Conservation (phyloP, 2,797 vertebrate species). For the Masticophis lateralis region DNA sequence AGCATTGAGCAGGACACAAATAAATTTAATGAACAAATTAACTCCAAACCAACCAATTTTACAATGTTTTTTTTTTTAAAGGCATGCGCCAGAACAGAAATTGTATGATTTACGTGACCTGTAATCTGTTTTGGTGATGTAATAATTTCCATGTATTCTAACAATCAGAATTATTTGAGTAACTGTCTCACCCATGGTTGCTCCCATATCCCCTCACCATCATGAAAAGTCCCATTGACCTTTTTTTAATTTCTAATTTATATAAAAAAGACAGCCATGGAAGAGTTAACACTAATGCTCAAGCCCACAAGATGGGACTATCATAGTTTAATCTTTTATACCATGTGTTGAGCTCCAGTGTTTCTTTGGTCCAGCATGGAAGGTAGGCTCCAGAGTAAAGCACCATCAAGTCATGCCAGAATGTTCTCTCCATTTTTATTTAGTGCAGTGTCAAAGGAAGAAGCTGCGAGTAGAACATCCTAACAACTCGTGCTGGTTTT, state of each 20-base stretch:
- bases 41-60: constrained; percentile 24
- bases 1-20: constrained; percentile 31
- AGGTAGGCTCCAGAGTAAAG: background rate
- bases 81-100: background rate
- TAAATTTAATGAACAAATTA: constrained; percentile 37
- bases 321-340: background rate
- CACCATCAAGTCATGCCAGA: background rate
- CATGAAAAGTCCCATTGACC: background rate
- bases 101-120: constrained; percentile 27
- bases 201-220: background rate
- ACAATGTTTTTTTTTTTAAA: background rate
- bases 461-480: background rate
- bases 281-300: constrained; percentile 2
- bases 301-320: background rate
- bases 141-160: constrained; percentile 26
- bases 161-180: constrained; percentile 32
- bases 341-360: background rate
- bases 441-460: background rate
- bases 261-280: constrained; percentile 1
- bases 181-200: constrained; percentile 8
- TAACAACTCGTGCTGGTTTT: background rate
- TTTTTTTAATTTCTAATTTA: constrained; percentile 19
- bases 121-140: constrained; percentile 20
- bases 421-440: background rate
- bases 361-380: background rate